Conservation (phyloP, 2,888 invertebrate species). For the Eurytoma californica region DNA sequence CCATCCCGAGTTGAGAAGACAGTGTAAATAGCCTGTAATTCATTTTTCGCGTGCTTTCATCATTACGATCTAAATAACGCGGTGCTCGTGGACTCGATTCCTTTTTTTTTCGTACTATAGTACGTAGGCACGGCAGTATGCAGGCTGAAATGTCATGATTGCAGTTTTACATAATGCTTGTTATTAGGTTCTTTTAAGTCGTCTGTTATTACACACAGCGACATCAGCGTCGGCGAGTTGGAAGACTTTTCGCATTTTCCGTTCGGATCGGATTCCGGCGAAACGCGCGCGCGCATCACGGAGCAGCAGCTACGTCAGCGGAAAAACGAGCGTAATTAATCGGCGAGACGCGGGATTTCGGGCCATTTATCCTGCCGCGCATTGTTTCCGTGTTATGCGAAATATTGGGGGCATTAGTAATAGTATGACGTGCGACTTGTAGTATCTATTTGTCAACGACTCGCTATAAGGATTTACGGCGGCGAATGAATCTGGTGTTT, state of each 20-base stretch:
- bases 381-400: no score
- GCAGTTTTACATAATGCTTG: conserved; percentile 47
- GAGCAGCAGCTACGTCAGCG: conserved; percentile 15
- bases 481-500: no score
- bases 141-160: conserved; percentile 40
- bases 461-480: no score
- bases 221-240: no score
- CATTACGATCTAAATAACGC: no score
- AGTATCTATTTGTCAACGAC: no score
- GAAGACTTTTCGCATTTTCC: conserved; percentile 12
- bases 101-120: neutral
- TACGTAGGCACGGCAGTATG: neutral
- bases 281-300: neutral
- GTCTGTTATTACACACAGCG: conserved; percentile 17
- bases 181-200: conserved; percentile 40
- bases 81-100: conserved; percentile 8
- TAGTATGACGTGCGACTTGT: no score
- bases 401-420: no score
- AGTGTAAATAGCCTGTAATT: no score
- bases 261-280: neutral
- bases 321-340: conserved; percentile 25
- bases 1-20: no score
- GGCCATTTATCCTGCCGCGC: no score
- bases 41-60: no score
- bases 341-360: neutral